Conservation (phyloP, 2,888 invertebrate genomes). For the Punctoribates punctum region DNA sequence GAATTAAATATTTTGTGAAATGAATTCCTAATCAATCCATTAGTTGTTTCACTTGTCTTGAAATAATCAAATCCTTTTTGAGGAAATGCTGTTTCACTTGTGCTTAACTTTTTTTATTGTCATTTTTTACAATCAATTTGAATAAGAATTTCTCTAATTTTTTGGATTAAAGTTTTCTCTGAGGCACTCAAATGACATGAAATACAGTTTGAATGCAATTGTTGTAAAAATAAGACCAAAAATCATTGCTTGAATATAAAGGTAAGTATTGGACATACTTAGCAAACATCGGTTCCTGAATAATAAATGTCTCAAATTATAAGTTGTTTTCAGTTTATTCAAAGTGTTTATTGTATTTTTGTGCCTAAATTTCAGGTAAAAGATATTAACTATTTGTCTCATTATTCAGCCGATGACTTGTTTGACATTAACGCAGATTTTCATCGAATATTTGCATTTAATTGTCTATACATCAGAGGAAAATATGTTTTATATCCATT, state of each 20-base stretch:
- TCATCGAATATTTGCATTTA: too few species aligned
- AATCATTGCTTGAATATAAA: neutral
- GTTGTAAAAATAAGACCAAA: neutral
- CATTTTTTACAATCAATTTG: neutral
- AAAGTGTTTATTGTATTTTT: neutral
- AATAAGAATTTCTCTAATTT: neutral
- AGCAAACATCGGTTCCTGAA: neutral
- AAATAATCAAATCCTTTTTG: neutral
- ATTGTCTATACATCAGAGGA: too few species aligned
- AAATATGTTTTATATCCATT: too few species aligned
- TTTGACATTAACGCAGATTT: too few species aligned
- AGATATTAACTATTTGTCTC: neutral
- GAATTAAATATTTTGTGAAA: neutral
- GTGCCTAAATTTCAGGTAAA: neutral
- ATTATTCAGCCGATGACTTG: too few species aligned
- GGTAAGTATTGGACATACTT: neutral
- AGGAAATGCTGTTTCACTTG: neutral
- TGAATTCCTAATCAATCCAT: neutral
- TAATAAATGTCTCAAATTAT: neutral
- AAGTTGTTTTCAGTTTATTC: neutral
- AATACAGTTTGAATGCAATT: neutral
- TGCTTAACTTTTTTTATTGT: neutral
- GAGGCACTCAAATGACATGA: neutral
- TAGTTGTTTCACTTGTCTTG: neutral
- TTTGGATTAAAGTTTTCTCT: slow-evolving; percentile 15